phyloP scores from a whole-genome alignment of 2,888 invertebrate genomes.

The Ormyrus nitidulus region DNA sequence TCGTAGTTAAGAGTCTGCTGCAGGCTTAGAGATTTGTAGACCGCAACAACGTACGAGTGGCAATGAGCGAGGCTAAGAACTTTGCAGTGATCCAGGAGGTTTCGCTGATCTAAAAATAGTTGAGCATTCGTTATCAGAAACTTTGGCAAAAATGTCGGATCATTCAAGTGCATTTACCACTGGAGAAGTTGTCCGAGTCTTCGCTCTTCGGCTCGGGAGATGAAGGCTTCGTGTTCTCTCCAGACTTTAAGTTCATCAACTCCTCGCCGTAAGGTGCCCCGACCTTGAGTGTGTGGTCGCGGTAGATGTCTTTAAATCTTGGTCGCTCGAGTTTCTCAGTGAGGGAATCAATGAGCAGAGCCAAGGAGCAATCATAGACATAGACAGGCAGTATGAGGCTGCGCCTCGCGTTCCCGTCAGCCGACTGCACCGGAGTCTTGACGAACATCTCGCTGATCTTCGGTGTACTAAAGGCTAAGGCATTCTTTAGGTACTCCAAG shows the following conservation, averaged over 20 bases:
- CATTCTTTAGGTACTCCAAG: constrained; percentile 60
- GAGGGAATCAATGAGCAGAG: constrained; percentile 78
- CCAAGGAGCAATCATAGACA: constrained; percentile 82
- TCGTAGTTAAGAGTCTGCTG: constrained; percentile 78
- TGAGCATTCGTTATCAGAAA: not conserved
- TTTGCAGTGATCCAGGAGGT: constrained; percentile 79
- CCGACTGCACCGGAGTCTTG: constrained; percentile 45
- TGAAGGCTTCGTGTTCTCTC: constrained; percentile 69
- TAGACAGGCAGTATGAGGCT: constrained; percentile 79
- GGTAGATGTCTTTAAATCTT: constrained; percentile 76
- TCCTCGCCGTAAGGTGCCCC: constrained; percentile 71
- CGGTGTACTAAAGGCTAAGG: constrained; percentile 59
- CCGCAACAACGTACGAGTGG: constrained; percentile 80
- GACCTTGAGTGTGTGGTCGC: constrained; percentile 77
- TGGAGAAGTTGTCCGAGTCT: constrained; percentile 73
- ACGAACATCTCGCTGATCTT: constrained; percentile 49
- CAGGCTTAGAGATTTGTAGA: constrained; percentile 80
- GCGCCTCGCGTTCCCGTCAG: constrained; percentile 46
- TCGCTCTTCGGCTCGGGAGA: constrained; percentile 77
- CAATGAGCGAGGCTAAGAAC: constrained; percentile 79
- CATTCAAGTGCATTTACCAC: constrained; percentile 60
- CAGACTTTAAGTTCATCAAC: constrained; percentile 74
- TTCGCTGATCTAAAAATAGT: constrained; percentile 70
- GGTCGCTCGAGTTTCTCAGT: constrained; percentile 73
- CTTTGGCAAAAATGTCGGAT: constrained; percentile 29